phyloP scores from a whole-genome alignment of 1,140 invertebrate species.

The Leptinotarsa texana region DNA sequence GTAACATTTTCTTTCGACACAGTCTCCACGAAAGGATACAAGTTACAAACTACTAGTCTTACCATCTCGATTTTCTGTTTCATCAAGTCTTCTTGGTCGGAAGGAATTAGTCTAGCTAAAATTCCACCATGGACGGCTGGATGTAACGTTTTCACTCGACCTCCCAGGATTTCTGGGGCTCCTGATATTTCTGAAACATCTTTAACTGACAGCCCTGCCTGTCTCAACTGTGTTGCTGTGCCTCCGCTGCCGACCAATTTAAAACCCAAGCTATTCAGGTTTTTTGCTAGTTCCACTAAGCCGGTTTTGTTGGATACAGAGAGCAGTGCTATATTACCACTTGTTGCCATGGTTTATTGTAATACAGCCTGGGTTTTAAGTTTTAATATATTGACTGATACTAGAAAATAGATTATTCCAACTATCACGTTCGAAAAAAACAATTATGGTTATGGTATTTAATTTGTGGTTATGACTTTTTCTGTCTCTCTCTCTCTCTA shows the following conservation, averaged over 20 bases:
- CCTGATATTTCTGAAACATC: constrained; percentile 84
- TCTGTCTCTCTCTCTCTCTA: too few species aligned
- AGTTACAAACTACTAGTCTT: constrained; percentile 89
- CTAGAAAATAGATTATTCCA: too few species aligned
- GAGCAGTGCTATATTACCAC: constrained; percentile 69
- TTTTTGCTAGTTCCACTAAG: constrained; percentile 78
- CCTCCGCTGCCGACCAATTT: constrained; percentile 94
- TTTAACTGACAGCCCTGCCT: constrained; percentile 77
- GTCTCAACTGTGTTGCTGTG: constrained; percentile 82
- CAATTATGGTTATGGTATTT: too few species aligned
- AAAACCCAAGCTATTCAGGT: constrained; percentile 74
- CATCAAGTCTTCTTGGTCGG: constrained; percentile 82
- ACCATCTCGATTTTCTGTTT: constrained; percentile 76
- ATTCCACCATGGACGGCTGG: constrained; percentile 93
- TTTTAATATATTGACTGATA: too few species aligned
- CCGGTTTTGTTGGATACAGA: constrained; percentile 95
- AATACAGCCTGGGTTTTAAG: too few species aligned
- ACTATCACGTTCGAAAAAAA: too few species aligned
- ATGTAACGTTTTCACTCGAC: constrained; percentile 95
- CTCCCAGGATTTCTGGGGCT: constrained; percentile 94
- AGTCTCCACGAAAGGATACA: constrained; percentile 95
- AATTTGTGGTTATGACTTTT: too few species aligned
- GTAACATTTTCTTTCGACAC: constrained; percentile 81
- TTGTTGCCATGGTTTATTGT: neutral
- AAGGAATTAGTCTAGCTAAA: constrained; percentile 68